These are phyloP conservation scores for Gastrophryne carolinensis DNA, from an alignment of 2,797 vertebrate species.

Conservation along the genomic window DNA sequence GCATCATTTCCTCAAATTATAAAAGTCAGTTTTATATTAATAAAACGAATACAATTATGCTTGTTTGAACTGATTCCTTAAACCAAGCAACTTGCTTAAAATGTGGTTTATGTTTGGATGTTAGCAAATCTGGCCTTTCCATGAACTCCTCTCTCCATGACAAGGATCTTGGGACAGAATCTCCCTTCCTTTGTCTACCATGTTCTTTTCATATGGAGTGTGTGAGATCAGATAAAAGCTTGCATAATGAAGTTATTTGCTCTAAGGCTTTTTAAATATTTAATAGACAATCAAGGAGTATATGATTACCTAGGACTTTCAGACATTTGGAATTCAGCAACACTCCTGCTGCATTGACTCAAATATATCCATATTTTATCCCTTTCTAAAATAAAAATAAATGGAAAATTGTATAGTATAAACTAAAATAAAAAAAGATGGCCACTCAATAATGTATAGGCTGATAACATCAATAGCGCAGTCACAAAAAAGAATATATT, in stretches of 20 bases:
- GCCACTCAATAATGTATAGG: slow-evolving; percentile 20
- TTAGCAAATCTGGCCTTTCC: slow-evolving; percentile 26
- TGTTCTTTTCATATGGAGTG: slow-evolving; percentile 6
- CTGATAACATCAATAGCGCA: not conserved
- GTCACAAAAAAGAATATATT: not conserved
- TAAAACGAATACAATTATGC: not conserved
- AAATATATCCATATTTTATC: not conserved
- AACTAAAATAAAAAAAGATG: slow-evolving; percentile 24
- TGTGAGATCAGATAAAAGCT: slow-evolving; percentile 34
- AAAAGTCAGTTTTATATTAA: no score
- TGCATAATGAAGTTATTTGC: slow-evolving; percentile 29
- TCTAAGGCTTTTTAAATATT: slow-evolving; percentile 51
- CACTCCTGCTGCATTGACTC: not conserved
- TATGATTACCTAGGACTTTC: slow-evolving; percentile 40
- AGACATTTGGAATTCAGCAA: slow-evolving; percentile 9
- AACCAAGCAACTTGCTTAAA: not conserved
- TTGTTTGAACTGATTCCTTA: not conserved
- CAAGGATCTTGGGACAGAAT: slow-evolving; percentile 15
- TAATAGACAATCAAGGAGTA: slow-evolving; percentile 32
- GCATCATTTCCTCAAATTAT: no score
- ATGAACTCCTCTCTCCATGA: slow-evolving; percentile 27
- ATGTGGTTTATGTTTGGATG: not conserved
- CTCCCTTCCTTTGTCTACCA: not conserved
- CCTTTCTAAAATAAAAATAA: slow-evolving; percentile 9
- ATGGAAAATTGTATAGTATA: slow-evolving; percentile 20